phyloP scores from a whole-genome alignment of 2,888 invertebrate genomes.

The Spisula subtruncata region DNA sequence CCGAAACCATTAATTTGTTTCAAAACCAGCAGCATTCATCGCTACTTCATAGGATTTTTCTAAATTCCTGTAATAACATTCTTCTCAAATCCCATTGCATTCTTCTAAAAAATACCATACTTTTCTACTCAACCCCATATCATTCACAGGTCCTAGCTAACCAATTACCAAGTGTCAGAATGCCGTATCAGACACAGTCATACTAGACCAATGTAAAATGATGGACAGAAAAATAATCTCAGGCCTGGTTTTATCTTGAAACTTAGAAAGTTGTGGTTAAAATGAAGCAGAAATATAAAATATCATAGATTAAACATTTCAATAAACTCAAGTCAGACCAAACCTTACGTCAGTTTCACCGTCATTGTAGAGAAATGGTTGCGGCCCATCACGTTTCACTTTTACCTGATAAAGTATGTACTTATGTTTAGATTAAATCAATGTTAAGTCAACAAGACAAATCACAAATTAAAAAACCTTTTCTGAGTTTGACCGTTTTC shows the following conservation, averaged over 20 bases:
- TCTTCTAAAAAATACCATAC: too few relatives aligned
- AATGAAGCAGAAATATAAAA: constrained; percentile 30
- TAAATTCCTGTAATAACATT: too few relatives aligned
- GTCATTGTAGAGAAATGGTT: constrained; percentile 44
- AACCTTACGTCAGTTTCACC: constrained; percentile 48
- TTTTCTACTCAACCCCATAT: too few relatives aligned
- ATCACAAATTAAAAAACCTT: too few relatives aligned
- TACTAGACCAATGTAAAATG: background rate
- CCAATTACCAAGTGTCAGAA: background rate
- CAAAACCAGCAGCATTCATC: too few relatives aligned
- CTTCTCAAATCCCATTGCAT: too few relatives aligned
- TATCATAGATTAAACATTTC: constrained; percentile 36
- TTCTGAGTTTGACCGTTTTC: too few relatives aligned
- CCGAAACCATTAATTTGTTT: too few relatives aligned
- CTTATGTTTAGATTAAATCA: background rate
- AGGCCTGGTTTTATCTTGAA: background rate
- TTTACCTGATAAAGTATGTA: constrained; percentile 26
- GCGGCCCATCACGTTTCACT: background rate
- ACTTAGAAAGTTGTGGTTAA: constrained; percentile 24
- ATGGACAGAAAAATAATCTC: background rate
- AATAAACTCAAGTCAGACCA: constrained; percentile 24
- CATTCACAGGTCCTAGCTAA: background rate
- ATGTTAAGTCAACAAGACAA: too few relatives aligned
- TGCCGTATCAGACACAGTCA: too few relatives aligned
- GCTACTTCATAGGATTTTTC: too few relatives aligned